Conservation (phyloP, 2,888 invertebrate species). For the Campoletis raptor region DNA sequence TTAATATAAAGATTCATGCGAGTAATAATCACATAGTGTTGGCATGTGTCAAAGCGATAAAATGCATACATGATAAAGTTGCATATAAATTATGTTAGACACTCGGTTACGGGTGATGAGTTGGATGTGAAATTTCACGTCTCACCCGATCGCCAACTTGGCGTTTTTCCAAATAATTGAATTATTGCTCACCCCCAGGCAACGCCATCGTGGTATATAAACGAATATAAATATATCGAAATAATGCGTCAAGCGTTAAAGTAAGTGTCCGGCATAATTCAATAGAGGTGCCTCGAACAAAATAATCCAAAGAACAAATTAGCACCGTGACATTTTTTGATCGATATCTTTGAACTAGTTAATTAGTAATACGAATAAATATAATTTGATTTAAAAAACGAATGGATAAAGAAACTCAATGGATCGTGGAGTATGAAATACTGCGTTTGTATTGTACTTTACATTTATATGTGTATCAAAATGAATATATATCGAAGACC, state of each 20-base stretch:
- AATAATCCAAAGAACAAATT: background rate
- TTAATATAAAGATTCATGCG: background rate
- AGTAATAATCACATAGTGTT: constrained; percentile 25
- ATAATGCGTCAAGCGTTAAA: background rate
- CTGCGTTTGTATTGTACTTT: background rate
- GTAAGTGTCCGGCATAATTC: background rate
- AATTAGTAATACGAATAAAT: background rate
- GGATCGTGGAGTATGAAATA: background rate
- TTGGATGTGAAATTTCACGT: constrained; percentile 42
- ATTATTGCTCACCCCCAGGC: constrained; percentile 35
- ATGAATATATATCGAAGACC: constrained; percentile 33
- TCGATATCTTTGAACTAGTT: background rate
- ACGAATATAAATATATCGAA: background rate
- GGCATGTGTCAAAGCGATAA: constrained; percentile 7
- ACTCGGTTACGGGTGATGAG: constrained; percentile 11
- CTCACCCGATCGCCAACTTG: constrained; percentile 51
- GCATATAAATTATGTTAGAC: constrained; percentile 10
- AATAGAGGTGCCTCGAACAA: background rate
- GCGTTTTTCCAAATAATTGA: constrained; percentile 48
- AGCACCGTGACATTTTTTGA: background rate
- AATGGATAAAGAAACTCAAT: background rate
- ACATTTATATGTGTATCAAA: constrained; percentile 19
- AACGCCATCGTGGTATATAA: background rate
- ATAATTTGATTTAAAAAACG: background rate
- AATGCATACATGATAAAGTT: constrained; percentile 22